Base-by-base conservation (phyloP, 2,888 invertebrate genomes). In the Volucella inflata region DNA sequence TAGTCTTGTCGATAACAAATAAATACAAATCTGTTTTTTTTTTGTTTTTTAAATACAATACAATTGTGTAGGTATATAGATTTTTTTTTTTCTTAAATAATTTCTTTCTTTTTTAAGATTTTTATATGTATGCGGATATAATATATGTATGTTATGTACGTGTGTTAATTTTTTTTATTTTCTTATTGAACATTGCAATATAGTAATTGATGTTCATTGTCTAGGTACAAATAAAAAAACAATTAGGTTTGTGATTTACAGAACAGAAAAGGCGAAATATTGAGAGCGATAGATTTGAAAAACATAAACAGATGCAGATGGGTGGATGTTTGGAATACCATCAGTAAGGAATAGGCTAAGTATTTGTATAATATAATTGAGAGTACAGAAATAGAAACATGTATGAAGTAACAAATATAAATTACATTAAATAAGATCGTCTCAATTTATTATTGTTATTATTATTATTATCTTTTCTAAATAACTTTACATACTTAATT, bases 1-100 rank as follows among this genome's bases (percentile, higher is more conserved):
- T 76, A 59, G 74, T 77, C 55, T 42, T 70, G 38, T 48, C 40
- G 38, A 60, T 65, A 79, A 80, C 79, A 84, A 84, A 75, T 84
- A 84, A 83, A 83, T 78, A 83, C 53, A 78, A 67, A 68, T 64
- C 79, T 59, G 48, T 70, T 75, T 53, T 55, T 16, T 60, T 42
- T 36, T 59, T 21, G 14, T 42, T 17, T 64, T 62, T 68, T 75
- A 76, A 76, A 75, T 71, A 80, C 75, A 71, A 30, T 30, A 30
- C 6, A 30, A 30, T 30, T 70, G 51, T 68, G 11, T 55, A n/a
- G 3, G 9, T 51, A 17, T 60, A 48, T 74, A 53, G 53, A 14
- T 51, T 36, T 11, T 59, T 30, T 1, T 50, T 51, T 72, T 38
- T 17, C 14, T 76, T 67, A 38, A 17, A 38, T 42, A 16, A 48